phyloP scores from a whole-genome alignment of 2,888 invertebrate species.

The Sarcophaga variegata region DNA sequence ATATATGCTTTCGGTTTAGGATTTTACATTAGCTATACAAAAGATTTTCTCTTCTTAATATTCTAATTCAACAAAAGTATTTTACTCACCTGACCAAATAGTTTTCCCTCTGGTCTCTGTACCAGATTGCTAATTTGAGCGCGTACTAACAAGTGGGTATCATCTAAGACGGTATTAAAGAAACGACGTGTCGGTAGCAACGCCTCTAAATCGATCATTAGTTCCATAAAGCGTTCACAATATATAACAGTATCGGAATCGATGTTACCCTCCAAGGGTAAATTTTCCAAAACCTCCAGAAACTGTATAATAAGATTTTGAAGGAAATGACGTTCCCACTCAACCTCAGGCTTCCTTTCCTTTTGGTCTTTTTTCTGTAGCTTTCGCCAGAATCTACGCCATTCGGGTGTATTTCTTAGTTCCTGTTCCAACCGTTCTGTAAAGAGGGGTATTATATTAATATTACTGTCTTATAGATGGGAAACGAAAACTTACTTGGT shows the following conservation, averaged over 20 bases:
- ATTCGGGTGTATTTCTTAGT: slow-evolving; percentile 92
- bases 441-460: not conserved
- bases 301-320: slow-evolving; percentile 93
- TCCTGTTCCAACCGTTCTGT: slow-evolving; percentile 92
- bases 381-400: slow-evolving; percentile 95
- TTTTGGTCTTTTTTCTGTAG: slow-evolving; percentile 90
- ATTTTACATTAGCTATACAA: no score
- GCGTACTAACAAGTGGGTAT: slow-evolving; percentile 95
- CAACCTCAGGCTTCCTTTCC: slow-evolving; percentile 86
- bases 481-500: slow-evolving; percentile 84
- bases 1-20: no score
- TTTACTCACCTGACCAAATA: slow-evolving; percentile 92
- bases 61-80: not conserved
- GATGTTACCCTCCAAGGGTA: slow-evolving; percentile 86
- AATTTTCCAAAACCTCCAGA: slow-evolving; percentile 89
- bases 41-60: no score
- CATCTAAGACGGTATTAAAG: slow-evolving; percentile 97
- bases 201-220: slow-evolving; percentile 98
- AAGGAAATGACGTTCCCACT: slow-evolving; percentile 94
- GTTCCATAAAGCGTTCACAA: slow-evolving; percentile 97
- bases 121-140: slow-evolving; percentile 91
- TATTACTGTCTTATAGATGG: not conserved
- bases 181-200: slow-evolving; percentile 97
- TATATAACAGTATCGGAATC: slow-evolving; percentile 86
- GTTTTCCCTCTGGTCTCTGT: slow-evolving; percentile 90